phyloP scores from a whole-genome alignment of 2,797 vertebrate species.

The Syncerus caffer region DNA sequence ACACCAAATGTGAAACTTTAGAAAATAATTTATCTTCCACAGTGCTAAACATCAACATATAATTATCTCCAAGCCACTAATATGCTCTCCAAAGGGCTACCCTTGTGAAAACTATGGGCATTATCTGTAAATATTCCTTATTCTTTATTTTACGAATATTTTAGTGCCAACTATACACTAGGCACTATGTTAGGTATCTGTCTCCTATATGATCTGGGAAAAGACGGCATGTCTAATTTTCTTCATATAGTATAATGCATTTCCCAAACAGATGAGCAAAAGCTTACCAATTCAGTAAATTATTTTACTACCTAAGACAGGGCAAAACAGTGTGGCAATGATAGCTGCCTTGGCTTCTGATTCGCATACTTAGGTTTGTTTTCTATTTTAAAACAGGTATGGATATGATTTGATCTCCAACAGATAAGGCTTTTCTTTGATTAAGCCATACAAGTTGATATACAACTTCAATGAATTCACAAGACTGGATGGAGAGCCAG shows the following conservation, averaged over 20 bases:
- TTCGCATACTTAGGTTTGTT: neutral
- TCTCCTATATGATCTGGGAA: neutral
- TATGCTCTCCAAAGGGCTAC: neutral
- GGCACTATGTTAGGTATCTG: neutral
- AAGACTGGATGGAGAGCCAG: neutral
- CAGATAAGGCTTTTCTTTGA: neutral
- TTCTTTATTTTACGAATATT: neutral
- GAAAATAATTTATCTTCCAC: neutral
- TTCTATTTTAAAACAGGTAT: neutral
- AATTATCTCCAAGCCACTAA: neutral
- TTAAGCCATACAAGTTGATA: neutral
- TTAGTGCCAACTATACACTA: neutral
- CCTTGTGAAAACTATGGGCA: neutral
- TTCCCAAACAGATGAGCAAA: neutral
- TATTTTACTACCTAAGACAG: neutral
- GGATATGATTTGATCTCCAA: neutral
- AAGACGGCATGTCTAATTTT: neutral
- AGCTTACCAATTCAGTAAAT: neutral
- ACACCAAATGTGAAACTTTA: neutral
- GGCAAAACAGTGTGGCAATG: neutral
- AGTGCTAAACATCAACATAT: neutral
- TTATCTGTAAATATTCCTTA: constrained; percentile 5
- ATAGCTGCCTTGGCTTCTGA: neutral
- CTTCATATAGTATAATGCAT: neutral
- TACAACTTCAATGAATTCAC: neutral